Evolutionary conservation across 2,113 vertebrate species (phyloP).

Genomic region (Burhinus oedicnemus): DNA sequence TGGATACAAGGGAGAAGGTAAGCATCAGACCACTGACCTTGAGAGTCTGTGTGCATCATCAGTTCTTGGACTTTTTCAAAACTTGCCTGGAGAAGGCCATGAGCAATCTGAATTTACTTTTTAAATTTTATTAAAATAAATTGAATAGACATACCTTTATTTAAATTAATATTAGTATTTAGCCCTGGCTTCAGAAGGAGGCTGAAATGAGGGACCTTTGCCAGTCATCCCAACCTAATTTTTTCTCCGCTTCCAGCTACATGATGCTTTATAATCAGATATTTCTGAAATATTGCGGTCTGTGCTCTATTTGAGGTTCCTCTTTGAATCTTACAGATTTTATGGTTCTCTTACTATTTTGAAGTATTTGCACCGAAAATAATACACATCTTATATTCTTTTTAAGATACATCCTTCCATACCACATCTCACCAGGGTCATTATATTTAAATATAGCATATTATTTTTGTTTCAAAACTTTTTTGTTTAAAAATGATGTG

Average conservation of each 20-base stretch:
- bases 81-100: not conserved
- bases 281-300: not conserved
- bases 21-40: not conserved
- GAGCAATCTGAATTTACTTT: not conserved
- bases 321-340: not conserved
- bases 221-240: not conserved
- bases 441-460: not conserved
- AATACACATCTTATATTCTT: not conserved
- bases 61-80: not conserved
- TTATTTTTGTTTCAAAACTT: not conserved
- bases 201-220: not conserved
- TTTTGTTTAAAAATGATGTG: not conserved
- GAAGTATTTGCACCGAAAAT: not conserved
- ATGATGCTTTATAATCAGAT: rapidly evolving
- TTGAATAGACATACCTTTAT: not conserved
- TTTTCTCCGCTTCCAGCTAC: not conserved
- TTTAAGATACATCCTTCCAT: not conserved
- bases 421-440: not conserved
- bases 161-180: not conserved
- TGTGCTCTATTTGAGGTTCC: not conserved
- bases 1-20: not conserved
- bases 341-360: not conserved
- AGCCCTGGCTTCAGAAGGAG: not conserved
- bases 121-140: not conserved
- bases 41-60: rapidly evolving